phyloP scores from a whole-genome alignment of 2,888 invertebrate genomes.

The Chrysolina americana region DNA sequence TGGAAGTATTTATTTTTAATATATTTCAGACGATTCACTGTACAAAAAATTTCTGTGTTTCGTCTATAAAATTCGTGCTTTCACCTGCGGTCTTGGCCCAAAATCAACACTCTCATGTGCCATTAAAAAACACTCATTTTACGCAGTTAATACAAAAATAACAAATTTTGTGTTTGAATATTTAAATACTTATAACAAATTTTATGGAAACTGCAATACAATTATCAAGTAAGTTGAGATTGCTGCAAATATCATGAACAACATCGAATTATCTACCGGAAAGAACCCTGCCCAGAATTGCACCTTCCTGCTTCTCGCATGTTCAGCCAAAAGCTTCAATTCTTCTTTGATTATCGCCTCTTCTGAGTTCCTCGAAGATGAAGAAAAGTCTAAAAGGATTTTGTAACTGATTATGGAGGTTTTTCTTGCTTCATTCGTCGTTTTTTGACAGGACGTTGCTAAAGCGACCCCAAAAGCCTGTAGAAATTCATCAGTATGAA shows the following conservation, averaged over 20 bases:
- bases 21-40: no score
- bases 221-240: constrained; percentile 45
- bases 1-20: no score
- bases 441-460: constrained; percentile 36
- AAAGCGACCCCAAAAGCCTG: constrained; percentile 39
- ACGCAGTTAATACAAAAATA: no score
- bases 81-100: no score
- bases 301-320: constrained; percentile 39
- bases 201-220: constrained; percentile 44
- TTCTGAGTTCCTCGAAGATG: constrained; percentile 24
- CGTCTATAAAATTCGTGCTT: no score
- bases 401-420: constrained; percentile 46
- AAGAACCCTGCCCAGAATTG: constrained; percentile 46
- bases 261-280: constrained; percentile 42
- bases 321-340: constrained; percentile 46
- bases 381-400: constrained; percentile 40
- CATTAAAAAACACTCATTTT: no score
- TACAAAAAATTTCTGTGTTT: no score
- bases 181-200: no score
- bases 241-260: constrained; percentile 43
- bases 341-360: constrained; percentile 41
- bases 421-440: constrained; percentile 40
- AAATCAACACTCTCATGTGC: no score
- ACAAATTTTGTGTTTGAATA: no score
- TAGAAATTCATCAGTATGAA: constrained; percentile 21